These are phyloP conservation scores for Lycopodina hypogea DNA, from an alignment of 37 sponge, comb jelly and placozoan species.

Conservation along the genomic window DNA sequence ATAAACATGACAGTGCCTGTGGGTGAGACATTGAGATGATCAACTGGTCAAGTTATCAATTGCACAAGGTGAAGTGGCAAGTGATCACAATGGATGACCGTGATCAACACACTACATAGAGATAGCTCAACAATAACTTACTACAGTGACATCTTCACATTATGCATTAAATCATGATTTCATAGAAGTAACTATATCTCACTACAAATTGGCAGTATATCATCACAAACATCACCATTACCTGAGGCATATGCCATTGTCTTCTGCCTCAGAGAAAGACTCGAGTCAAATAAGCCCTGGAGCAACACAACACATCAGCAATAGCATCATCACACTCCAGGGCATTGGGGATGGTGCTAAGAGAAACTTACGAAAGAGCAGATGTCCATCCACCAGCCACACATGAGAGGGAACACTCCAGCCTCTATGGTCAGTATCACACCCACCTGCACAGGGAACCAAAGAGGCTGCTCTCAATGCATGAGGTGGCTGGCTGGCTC, in stretches of 20 bases:
- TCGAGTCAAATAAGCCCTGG: slow-evolving; percentile 74
- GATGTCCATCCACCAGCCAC: slow-evolving; percentile 99
- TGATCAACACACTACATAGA: background rate
- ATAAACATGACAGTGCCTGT: slow-evolving; percentile 85
- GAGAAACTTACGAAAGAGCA: slow-evolving; percentile 82
- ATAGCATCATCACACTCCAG: background rate
- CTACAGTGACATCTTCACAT: background rate
- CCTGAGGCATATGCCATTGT: slow-evolving; percentile 68
- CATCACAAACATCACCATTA: too few relatives aligned
- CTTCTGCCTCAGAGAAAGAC: slow-evolving; percentile 55
- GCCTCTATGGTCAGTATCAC: slow-evolving; percentile 83
- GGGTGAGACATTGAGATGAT: background rate
- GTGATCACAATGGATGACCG: background rate
- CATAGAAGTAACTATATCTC: too few relatives aligned
- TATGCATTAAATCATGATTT: too few relatives aligned
- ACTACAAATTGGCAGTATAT: too few relatives aligned
- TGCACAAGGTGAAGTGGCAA: background rate
- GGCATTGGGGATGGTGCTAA: too few relatives aligned
- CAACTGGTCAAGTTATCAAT: too few relatives aligned
- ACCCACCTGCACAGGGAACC: slow-evolving; percentile 43
- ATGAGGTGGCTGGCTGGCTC: too few relatives aligned
- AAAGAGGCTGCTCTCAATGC: too few relatives aligned
- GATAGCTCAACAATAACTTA: background rate
- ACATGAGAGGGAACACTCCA: slow-evolving; percentile 86
- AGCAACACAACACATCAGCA: background rate